These are phyloP conservation scores for Synanceia verrucosa DNA, from an alignment of 2,797 vertebrate species.

Conservation along the genomic window DNA sequence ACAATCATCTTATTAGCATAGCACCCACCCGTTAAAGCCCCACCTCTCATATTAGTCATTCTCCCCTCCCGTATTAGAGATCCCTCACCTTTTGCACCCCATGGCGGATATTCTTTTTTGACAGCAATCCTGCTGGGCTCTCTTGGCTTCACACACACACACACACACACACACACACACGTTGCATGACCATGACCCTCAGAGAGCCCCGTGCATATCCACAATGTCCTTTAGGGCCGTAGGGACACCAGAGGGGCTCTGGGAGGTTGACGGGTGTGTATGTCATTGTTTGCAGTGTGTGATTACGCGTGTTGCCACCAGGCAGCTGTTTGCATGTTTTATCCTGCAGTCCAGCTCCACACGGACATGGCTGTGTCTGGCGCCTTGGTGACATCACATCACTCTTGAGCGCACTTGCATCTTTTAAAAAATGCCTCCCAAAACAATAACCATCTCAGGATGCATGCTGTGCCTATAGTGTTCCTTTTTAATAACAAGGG, in stretches of 20 bases:
- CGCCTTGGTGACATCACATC: constrained; percentile 61
- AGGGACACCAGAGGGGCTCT: constrained; percentile 60
- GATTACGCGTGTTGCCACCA: constrained; percentile 71
- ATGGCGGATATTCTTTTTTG: constrained; percentile 73
- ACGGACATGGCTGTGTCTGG: constrained; percentile 51
- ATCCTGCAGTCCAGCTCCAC: constrained; percentile 53
- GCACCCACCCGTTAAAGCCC: constrained; percentile 30
- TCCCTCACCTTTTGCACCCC: constrained; percentile 59
- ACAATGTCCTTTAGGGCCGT: constrained; percentile 59
- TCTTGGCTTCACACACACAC: constrained; percentile 46
- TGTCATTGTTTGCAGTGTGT: constrained; percentile 74
- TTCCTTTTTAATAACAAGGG: neutral
- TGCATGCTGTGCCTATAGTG: neutral
- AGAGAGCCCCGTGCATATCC: constrained; percentile 54
- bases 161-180: constrained; percentile 41
- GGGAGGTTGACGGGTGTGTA: constrained; percentile 55
- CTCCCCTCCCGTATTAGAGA: constrained; percentile 44
- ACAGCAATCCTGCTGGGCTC: constrained; percentile 70
- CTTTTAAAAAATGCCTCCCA: neutral
- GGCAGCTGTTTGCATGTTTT: constrained; percentile 80
- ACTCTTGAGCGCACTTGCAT: constrained; percentile 5
- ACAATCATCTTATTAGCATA: constrained; percentile 43
- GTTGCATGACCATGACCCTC: constrained; percentile 67
- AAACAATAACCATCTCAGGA: neutral
- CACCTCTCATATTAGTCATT: constrained; percentile 52